These are phyloP conservation scores for Gallinago paraguaiae DNA, from an alignment of 2,113 vertebrate species.

Conservation along the genomic window DNA sequence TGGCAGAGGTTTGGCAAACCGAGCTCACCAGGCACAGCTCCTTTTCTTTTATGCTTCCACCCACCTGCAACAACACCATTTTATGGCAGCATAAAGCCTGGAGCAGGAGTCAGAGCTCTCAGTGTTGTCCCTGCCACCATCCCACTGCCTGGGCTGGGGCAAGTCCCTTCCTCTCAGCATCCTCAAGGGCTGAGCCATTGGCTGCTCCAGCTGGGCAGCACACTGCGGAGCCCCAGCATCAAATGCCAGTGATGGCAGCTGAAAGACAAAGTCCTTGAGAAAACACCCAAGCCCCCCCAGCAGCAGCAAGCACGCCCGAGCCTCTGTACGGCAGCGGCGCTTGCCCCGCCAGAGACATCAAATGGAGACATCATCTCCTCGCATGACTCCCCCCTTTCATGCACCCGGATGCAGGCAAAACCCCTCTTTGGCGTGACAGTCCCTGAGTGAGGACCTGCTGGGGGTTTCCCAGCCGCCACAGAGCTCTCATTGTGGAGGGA, in stretches of 20 bases:
- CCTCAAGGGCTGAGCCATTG: fast-evolving
- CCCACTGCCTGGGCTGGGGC: not conserved
- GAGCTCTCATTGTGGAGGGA: slow-evolving; percentile 16
- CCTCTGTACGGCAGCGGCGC: fast-evolving
- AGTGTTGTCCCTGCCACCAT: fast-evolving
- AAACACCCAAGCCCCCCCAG: not conserved
- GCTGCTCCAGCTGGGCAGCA: not conserved
- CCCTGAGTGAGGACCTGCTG: not conserved
- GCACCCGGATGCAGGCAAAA: not conserved
- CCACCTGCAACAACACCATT: fast-evolving
- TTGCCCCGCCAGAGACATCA: not conserved
- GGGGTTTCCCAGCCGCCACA: not conserved
- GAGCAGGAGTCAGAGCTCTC: not conserved
- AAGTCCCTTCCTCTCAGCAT: not conserved
- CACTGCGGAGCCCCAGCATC: not conserved
- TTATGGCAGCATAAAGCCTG: not conserved
- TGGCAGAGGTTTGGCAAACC: not conserved
- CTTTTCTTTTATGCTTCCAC: not conserved
- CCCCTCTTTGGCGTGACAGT: not conserved
- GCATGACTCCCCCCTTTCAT: not conserved
- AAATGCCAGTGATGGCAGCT: not conserved
- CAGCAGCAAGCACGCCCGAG: fast-evolving
- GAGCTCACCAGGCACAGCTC: fast-evolving
- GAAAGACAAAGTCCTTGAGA: not conserved
- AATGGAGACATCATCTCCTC: not conserved